phyloP scores from a whole-genome alignment of 1,140 invertebrate species.

The Drosophila kurseongensis region DNA sequence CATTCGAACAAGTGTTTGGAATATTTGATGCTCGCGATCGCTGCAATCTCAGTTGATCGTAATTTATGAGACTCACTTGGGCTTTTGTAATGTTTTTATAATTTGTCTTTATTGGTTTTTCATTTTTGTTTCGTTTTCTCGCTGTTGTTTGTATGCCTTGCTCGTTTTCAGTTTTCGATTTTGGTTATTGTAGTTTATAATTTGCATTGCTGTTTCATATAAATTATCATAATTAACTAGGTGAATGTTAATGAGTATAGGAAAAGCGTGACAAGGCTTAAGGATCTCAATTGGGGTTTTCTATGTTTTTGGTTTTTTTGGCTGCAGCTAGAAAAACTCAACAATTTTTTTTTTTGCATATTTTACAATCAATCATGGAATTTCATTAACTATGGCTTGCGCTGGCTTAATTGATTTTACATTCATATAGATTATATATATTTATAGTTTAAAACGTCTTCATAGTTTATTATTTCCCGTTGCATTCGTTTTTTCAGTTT shows the following conservation, averaged over 20 bases:
- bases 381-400: constrained; percentile 54
- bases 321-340: constrained; percentile 36
- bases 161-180: constrained; percentile 44
- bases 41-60: constrained; percentile 24
- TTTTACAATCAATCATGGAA: constrained; percentile 49
- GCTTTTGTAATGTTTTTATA: constrained; percentile 47
- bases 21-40: constrained; percentile 56
- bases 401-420: constrained; percentile 48
- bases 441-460: constrained; percentile 49
- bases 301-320: constrained; percentile 14
- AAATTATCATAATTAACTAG: constrained; percentile 68
- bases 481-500: constrained; percentile 30
- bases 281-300: constrained; percentile 23
- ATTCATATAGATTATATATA: constrained; percentile 32
- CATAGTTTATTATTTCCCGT: constrained; percentile 1
- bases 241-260: constrained; percentile 51
- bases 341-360: constrained; percentile 44
- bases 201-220: constrained; percentile 61
- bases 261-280: constrained; percentile 60
- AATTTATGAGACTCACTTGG: constrained; percentile 61
- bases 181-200: constrained; percentile 58
- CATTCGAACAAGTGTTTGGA: constrained; percentile 51
- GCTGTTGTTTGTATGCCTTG: constrained; percentile 50
- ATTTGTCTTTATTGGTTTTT: constrained; percentile 76
- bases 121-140: constrained; percentile 40